Evolutionary conservation across 1,140 invertebrate species (phyloP).

Genomic region (Lucilia cuprina): DNA sequence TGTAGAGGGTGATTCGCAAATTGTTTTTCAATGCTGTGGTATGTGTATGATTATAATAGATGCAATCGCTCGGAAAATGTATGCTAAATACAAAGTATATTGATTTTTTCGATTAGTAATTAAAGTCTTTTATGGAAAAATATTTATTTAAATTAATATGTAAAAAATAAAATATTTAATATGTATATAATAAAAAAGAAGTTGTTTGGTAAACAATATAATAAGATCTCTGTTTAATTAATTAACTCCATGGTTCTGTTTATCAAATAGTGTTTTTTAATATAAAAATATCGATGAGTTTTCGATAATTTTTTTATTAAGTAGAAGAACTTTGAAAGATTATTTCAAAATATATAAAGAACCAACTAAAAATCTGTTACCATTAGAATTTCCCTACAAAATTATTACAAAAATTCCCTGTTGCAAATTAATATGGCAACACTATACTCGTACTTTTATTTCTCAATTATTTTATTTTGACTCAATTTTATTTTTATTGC

Average conservation of each 20-base stretch:
- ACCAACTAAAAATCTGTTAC: no score
- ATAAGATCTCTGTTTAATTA: no score
- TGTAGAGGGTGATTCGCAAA: constrained; percentile 12
- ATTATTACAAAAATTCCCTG: no score
- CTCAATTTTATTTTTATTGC: not conserved
- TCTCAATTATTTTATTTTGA: not conserved
- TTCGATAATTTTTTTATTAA: no score
- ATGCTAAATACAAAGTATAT: constrained; percentile 25
- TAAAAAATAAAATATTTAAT: not conserved
- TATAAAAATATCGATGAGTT: no score
- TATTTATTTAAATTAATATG: not conserved
- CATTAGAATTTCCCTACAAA: no score
- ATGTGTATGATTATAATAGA: constrained; percentile 1
- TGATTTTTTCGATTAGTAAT: not conserved
- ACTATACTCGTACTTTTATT: not conserved
- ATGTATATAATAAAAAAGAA: not conserved
- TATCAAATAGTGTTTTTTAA: no score
- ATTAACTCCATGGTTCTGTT: no score
- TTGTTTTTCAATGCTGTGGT: constrained; percentile 25
- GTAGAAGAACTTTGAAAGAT: no score
- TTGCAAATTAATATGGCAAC: not conserved
- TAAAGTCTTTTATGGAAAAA: not conserved
- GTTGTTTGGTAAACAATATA: no score
- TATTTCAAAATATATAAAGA: no score
- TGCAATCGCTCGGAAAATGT: constrained; percentile 25